Evolutionary conservation across 2,113 vertebrate genomes (phyloP).

Genomic region (Oreochromis tanganicae): DNA sequence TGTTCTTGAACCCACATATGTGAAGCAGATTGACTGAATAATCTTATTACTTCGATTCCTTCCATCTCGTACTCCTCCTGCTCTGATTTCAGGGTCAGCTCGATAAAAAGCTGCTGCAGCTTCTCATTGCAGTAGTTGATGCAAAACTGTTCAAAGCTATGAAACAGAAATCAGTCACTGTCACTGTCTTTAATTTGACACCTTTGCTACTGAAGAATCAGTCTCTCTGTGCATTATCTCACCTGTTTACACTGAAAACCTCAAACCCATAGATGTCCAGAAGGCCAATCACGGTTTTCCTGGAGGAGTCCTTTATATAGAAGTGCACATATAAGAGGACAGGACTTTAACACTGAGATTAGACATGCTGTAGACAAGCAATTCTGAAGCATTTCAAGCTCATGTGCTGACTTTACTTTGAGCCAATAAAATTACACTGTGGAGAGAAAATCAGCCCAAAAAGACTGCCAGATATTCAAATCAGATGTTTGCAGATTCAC

Average conservation of each 20-base stretch:
- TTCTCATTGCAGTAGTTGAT: slow-evolving; percentile 99
- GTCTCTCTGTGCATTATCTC: not conserved
- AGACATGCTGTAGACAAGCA: not conserved
- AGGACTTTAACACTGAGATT: not conserved
- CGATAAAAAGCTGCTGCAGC: slow-evolving; percentile 93
- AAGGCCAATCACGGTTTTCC: slow-evolving; percentile 89
- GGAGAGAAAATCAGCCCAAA: not conserved
- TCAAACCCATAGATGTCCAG: slow-evolving; percentile 98
- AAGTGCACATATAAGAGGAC: not conserved
- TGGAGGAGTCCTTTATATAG: slow-evolving; percentile 76
- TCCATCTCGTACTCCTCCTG: slow-evolving; percentile 92
- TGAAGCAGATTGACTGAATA: not conserved
- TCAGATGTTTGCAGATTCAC: not conserved
- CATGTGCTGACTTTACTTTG: not conserved
- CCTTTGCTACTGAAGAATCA: not conserved
- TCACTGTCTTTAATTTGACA: not conserved
- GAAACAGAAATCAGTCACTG: not conserved
- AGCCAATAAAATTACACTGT: not conserved
- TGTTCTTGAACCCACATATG: not conserved
- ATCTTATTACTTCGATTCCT: slow-evolving; percentile 85
- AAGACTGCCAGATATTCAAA: not conserved
- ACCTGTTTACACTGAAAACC: slow-evolving; percentile 94
- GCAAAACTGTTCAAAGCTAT: slow-evolving; percentile 97
- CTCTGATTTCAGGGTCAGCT: slow-evolving; percentile 92
- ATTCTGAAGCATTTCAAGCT: not conserved